Base-by-base conservation (phyloP, 2,888 invertebrate species). In the Pristionchus exspectatus region DNA sequence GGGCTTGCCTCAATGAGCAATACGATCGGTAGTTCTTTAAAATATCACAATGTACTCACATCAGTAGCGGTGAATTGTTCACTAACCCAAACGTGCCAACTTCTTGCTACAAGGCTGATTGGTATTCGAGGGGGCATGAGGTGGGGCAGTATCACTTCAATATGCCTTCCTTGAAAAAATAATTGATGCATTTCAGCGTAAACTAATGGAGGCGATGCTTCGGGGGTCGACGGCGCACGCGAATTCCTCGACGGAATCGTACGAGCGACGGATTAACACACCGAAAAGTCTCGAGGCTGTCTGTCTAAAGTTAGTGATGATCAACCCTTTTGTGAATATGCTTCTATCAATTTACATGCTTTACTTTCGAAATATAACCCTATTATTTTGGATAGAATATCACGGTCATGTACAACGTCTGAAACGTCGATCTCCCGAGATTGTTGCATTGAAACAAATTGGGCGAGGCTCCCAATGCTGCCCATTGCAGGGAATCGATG, bases 401-500 rank as follows among this genome's bases (percentile, higher is more conserved):
- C 9, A 7, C 9, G 10, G 10, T 44, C 18, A 33, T 24, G n/a
- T n/a, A 2, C 50, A 16, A 30, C 0, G 44, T 9, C 2, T 81
- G 50, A 44, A 33, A 44, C 81, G 0, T 2, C 44, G 44, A 33
- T 50, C 14, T 2, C n/a, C 10, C 44, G 4, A 10, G 44, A 9
- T 50, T 9, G 12, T 50, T 50, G 0, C 9, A 50, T 9, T 50
- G 44, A 50, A 50, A 3, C 5, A 50, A 50, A 9, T 50, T 9
- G 44, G 44, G 9, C 9, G 44, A 50, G 4, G 44, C 44, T 50
- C 44, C 44, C 44, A 50, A 50, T 12, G 9, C 44, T 50, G 44
- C 44, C 44, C 44, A 38, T 50, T 87, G 63, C 63, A 87, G 87
- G 87, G 69, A 87, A 59, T 27, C 87, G n/a, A 7, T 87, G 10